phyloP scores from a whole-genome alignment of 2,113 vertebrate species.

The Rhineura floridana region DNA sequence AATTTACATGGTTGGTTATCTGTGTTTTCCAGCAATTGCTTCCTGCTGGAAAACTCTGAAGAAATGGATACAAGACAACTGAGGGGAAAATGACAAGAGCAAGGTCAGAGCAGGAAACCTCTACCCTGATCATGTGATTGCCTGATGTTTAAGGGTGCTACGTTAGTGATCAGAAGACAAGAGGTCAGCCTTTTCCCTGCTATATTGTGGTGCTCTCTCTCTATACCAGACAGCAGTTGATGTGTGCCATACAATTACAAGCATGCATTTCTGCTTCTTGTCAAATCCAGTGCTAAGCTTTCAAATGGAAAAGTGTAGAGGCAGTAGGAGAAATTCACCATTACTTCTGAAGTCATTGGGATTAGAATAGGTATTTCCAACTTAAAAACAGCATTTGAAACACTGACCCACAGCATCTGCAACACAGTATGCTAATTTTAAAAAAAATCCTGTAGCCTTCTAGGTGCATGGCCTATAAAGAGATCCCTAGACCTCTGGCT shows the following conservation, averaged over 20 bases:
- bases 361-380: not conserved
- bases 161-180: not conserved
- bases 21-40: not conserved
- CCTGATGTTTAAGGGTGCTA: not conserved
- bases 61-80: not conserved
- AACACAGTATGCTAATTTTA: not conserved
- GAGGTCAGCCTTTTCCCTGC: not conserved
- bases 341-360: not conserved
- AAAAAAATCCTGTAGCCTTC: not conserved
- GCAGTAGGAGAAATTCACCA: not conserved
- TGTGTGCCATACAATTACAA: not conserved
- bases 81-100: not conserved
- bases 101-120: not conserved
- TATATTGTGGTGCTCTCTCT: not conserved
- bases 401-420: not conserved
- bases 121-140: not conserved
- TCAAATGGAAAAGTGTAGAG: not conserved
- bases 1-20: not conserved
- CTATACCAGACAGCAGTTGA: not conserved
- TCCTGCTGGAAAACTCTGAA: not conserved
- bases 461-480: not conserved
- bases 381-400: not conserved
- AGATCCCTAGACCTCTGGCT: not conserved
- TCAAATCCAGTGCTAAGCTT: not conserved
- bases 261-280: not conserved